These are phyloP conservation scores for Zosterops japonicus DNA, from an alignment of 2,113 vertebrate species.

Conservation along the genomic window DNA sequence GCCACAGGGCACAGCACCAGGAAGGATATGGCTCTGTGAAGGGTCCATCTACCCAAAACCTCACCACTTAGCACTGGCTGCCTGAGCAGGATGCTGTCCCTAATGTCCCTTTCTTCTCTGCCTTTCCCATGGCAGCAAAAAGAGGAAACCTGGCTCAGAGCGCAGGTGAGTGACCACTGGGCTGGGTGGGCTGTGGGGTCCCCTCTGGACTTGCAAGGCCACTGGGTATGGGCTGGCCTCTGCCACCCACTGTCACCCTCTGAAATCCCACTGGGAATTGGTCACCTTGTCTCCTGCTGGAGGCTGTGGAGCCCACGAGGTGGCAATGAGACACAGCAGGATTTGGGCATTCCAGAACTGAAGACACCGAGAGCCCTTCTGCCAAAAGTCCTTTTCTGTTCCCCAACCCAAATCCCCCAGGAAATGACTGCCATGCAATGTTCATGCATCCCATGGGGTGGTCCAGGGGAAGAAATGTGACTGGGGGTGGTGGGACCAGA, in stretches of 20 bases:
- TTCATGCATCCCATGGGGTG: not conserved
- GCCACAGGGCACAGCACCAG: not conserved
- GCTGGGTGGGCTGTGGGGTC: not conserved
- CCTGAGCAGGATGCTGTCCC: not conserved
- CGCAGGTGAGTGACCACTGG: slow-evolving; percentile 70
- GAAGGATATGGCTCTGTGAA: not conserved
- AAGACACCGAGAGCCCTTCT: not conserved
- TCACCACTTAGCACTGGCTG: not conserved
- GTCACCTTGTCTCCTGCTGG: not conserved
- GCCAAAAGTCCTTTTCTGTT: not conserved
- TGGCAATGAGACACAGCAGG: not conserved
- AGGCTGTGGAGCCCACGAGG: not conserved
- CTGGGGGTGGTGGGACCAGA: accelerated
- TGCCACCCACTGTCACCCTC: not conserved
- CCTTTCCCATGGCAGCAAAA: slow-evolving; percentile 73
- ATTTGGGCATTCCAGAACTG: accelerated
- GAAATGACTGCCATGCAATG: not conserved
- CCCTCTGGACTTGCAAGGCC: not conserved
- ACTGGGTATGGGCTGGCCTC: accelerated
- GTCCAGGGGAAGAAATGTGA: not conserved
- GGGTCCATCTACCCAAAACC: accelerated
- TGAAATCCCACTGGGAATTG: not conserved
- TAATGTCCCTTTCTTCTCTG: slow-evolving; percentile 53
- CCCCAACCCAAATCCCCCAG: not conserved
- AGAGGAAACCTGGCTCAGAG: slow-evolving; percentile 76